Evolutionary conservation across 2,888 invertebrate genomes (phyloP).

Genomic region (Leptarthrus brevirostris): DNA sequence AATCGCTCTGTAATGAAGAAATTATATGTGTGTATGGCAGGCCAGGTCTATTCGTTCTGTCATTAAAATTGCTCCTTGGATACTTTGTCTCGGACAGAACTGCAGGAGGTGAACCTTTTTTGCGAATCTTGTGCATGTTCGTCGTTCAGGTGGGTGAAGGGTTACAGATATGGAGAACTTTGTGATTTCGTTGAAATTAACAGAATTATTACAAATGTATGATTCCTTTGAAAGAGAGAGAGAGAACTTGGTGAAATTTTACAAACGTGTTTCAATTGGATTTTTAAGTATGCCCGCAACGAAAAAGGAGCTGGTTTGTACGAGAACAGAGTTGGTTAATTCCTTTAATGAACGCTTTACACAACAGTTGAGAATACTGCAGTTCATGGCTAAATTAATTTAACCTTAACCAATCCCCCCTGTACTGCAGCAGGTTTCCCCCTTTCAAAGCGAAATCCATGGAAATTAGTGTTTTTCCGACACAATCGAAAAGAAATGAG

Average conservation of each 20-base stretch:
- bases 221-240: background rate
- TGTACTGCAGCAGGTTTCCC: no score
- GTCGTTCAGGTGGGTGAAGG: background rate
- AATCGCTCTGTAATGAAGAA: conserved; percentile 28
- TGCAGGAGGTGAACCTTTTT: conserved; percentile 15
- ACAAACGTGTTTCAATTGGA: no score
- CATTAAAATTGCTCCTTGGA: background rate
- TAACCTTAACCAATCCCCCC: no score
- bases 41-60: background rate
- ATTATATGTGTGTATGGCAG: background rate
- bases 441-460: no score
- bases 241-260: background rate
- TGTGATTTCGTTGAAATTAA: background rate
- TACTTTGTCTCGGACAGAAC: conserved; percentile 7
- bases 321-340: no score
- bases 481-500: no score
- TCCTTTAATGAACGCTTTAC: no score
- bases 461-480: no score
- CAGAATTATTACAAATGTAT: background rate
- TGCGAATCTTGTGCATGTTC: background rate
- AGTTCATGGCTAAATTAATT: no score
- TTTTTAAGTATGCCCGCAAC: no score
- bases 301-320: no score
- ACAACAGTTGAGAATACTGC: no score
- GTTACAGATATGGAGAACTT: background rate